These are phyloP conservation scores for Acrocyrtus sp. DNA, from an alignment of 2,888 invertebrate genomes.

Conservation along the genomic window DNA sequence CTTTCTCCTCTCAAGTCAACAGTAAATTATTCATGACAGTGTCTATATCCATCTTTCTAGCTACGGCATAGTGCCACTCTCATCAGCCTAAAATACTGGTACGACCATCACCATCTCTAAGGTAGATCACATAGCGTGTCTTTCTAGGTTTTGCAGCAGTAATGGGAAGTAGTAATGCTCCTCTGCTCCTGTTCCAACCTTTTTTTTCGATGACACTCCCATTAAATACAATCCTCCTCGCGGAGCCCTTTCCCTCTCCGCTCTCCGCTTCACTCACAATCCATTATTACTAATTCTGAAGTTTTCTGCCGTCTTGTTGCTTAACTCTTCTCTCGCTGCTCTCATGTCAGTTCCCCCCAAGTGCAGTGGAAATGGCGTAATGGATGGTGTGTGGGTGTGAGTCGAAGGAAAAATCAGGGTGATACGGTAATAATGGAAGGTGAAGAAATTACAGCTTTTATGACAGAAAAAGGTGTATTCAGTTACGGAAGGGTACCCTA, in stretches of 20 bases:
- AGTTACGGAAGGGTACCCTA: no score
- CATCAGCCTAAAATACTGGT: no score
- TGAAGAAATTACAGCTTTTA: no score
- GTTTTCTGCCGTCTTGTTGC: conserved; percentile 2
- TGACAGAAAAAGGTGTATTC: no score
- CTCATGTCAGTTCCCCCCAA: not conserved
- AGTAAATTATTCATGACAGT: conserved; percentile 55
- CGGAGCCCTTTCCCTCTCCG: not conserved
- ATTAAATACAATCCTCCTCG: conserved; percentile 12
- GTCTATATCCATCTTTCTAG: conserved; percentile 38
- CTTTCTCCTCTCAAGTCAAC: conserved; percentile 49
- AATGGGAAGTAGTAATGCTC: not conserved
- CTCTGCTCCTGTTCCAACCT: not conserved
- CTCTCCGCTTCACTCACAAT: conserved; percentile 12
- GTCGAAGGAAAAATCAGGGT: no score
- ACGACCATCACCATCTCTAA: conserved; percentile 23
- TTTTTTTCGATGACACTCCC: conserved; percentile 23
- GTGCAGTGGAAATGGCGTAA: no score
- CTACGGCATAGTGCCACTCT: no score
- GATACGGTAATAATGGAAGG: no score
- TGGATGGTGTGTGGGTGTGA: no score
- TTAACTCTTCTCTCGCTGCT: not conserved
- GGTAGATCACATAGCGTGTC: not conserved
- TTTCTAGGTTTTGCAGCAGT: conserved; percentile 1
- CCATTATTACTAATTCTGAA: conserved; percentile 26